These are phyloP conservation scores for Disparrhopalites patrizii DNA, from an alignment of 2,888 invertebrate species.

Conservation along the genomic window DNA sequence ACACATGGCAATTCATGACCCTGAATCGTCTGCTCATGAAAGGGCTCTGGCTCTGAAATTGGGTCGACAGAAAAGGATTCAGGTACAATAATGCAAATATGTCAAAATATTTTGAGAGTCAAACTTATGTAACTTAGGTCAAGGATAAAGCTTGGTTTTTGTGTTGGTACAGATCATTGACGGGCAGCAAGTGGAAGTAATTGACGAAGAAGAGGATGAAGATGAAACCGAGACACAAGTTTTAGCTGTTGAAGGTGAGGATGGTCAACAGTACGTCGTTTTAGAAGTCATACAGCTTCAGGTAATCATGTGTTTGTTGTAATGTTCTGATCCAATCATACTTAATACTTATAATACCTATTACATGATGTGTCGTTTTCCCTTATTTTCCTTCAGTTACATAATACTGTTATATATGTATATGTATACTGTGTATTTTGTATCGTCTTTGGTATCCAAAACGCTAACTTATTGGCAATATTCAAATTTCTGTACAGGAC, in stretches of 20 bases:
- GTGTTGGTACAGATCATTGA: slow-evolving; percentile 50
- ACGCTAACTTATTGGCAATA: neutral
- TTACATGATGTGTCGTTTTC: too few relatives aligned
- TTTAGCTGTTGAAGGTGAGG: slow-evolving; percentile 65
- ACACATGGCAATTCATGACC: slow-evolving; percentile 87
- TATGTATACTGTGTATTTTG: too few relatives aligned
- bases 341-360: too few relatives aligned
- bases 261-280: slow-evolving; percentile 83
- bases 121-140: neutral
- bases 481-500: slow-evolving; percentile 49
- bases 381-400: too few relatives aligned
- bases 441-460: neutral
- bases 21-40: slow-evolving; percentile 70
- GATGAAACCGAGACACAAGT: slow-evolving; percentile 60
- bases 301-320: slow-evolving; percentile 35
- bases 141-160: slow-evolving; percentile 11
- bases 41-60: slow-evolving; percentile 71
- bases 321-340: neutral
- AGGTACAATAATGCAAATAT: slow-evolving; percentile 49
- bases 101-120: neutral
- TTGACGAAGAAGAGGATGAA: slow-evolving; percentile 53
- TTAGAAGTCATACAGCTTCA: slow-evolving; percentile 78
- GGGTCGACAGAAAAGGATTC: slow-evolving; percentile 72
- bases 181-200: slow-evolving; percentile 54
- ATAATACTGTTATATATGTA: too few relatives aligned